Evolutionary conservation across 2,888 invertebrate species (phyloP).

Genomic region (Pardosa pseudoannulata): DNA sequence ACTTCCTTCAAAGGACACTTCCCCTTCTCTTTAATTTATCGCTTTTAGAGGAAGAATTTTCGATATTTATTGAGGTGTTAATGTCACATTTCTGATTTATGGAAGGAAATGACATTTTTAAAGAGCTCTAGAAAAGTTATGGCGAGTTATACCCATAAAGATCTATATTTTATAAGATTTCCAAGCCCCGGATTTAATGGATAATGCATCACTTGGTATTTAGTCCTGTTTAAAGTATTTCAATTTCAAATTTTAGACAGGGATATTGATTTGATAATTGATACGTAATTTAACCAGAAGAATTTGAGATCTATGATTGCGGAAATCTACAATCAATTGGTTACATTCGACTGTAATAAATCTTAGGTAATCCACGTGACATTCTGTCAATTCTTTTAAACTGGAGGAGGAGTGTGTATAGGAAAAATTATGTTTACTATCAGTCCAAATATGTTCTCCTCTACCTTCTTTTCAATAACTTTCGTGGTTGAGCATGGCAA

Average conservation of each 20-base stretch:
- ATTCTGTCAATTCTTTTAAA: no score
- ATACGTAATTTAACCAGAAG: no score
- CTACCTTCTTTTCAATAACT: no score
- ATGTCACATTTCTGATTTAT: slow-evolving; percentile 3
- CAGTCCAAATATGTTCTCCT: no score
- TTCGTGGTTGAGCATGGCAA: no score
- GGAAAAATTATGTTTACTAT: no score
- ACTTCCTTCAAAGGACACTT: neutral
- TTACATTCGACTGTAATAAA: no score
- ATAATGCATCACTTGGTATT: neutral
- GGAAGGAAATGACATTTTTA: slow-evolving; percentile 9
- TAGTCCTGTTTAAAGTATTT: neutral
- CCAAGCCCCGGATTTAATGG: neutral
- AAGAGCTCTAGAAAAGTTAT: neutral
- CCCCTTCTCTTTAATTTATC: neutral
- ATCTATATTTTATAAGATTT: slow-evolving; percentile 2
- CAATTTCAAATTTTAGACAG: neutral
- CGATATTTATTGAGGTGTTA: slow-evolving; percentile 17
- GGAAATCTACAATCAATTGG: no score
- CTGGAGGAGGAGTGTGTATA: no score
- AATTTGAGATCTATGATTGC: no score
- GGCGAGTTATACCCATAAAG: neutral
- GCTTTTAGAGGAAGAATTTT: neutral
- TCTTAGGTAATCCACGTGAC: no score
- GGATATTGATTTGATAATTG: no score